Evolutionary conservation across 2,888 invertebrate species (phyloP).

Genomic region (Eilema sororculum): DNA sequence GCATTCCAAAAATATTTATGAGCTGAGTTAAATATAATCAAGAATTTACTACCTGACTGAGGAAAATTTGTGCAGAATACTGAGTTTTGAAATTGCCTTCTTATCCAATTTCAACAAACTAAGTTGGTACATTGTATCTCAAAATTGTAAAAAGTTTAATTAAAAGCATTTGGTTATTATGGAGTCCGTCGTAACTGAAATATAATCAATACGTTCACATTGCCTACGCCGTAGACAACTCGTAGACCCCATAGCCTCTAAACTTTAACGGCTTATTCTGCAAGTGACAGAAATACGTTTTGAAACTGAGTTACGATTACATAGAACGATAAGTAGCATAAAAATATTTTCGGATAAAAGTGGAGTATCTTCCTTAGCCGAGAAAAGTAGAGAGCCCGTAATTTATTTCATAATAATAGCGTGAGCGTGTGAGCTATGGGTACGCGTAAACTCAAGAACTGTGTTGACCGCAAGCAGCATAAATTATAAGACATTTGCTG

Average conservation of each 20-base stretch:
- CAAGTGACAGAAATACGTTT: slow-evolving; percentile 4
- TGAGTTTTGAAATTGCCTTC: background rate
- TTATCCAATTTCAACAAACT: background rate
- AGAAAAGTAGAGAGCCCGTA: slow-evolving; percentile 14
- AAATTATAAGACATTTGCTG: slow-evolving; percentile 20
- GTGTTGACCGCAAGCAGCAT: slow-evolving; percentile 18
- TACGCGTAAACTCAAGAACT: slow-evolving; percentile 26
- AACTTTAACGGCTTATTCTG: background rate
- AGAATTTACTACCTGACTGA: slow-evolving; percentile 16
- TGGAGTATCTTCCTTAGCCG: slow-evolving; percentile 13
- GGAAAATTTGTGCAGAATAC: background rate
- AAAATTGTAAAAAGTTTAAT: background rate
- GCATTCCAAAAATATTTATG: slow-evolving; percentile 42
- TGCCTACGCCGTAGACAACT: slow-evolving; percentile 5
- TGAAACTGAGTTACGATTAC: slow-evolving; percentile 1
- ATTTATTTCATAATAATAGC: slow-evolving; percentile 21
- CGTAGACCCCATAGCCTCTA: background rate
- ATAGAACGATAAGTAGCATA: slow-evolving; percentile 11
- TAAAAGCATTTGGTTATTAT: background rate
- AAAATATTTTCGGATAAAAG: slow-evolving; percentile 15
- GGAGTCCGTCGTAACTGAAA: background rate
- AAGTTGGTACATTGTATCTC: background rate
- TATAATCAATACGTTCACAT: background rate
- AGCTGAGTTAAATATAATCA: slow-evolving; percentile 33
- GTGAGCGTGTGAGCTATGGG: slow-evolving; percentile 24